These are phyloP conservation scores for Archilochus colubris DNA, from an alignment of 2,113 vertebrate species.

Conservation along the genomic window DNA sequence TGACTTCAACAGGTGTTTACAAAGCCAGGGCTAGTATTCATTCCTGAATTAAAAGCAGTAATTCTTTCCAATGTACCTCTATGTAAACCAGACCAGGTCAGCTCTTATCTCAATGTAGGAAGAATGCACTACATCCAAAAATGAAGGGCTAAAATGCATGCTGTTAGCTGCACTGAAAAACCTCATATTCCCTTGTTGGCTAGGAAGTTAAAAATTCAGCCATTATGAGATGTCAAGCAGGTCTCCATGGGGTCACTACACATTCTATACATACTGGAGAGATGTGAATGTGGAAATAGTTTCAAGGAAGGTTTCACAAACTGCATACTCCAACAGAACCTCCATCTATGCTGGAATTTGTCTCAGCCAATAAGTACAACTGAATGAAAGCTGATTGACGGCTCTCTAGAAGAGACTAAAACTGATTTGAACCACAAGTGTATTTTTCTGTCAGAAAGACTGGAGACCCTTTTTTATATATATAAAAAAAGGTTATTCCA, in stretches of 20 bases:
- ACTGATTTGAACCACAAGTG: neutral
- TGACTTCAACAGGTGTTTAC: neutral
- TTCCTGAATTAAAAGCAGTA: constrained; percentile 34
- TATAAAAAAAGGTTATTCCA: neutral
- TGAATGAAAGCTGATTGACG: rapidly evolving
- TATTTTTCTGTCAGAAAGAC: neutral
- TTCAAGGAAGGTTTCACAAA: neutral
- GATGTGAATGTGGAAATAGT: neutral
- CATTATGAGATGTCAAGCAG: neutral
- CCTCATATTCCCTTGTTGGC: neutral
- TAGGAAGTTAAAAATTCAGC: neutral
- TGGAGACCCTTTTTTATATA: neutral
- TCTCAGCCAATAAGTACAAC: rapidly evolving
- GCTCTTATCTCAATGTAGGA: neutral
- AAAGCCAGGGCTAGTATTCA: neutral
- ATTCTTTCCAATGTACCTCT: neutral
- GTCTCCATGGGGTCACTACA: neutral
- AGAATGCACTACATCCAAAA: neutral
- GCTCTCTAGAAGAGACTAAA: neutral
- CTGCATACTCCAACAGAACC: neutral
- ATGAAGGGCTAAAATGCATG: neutral
- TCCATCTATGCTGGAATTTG: neutral
- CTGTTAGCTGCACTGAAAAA: neutral
- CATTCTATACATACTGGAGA: neutral
- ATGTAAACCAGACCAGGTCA: neutral